Evolutionary conservation across 2,797 vertebrate genomes (phyloP), one percentile per base, ranked within the genome.

Genomic region (Podargus strigoides): DNA sequence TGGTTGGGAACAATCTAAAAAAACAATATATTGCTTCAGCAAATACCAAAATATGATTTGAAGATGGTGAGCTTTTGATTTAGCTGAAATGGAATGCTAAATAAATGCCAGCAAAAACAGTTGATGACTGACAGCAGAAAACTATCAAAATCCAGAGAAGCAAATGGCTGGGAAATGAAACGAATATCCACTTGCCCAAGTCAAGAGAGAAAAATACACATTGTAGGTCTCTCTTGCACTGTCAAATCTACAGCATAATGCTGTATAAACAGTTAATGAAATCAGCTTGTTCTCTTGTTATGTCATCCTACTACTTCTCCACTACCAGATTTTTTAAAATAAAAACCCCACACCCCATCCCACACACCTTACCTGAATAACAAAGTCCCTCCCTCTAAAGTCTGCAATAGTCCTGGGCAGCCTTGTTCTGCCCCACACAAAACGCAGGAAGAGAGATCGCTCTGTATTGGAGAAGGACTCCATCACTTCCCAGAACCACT

Each of bases 401-500:
- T 99, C 99, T 2, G 99, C 99, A 58, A 99, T 99, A 91, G 99
- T 99, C 95, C 99, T 98, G 32, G 99, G 99, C 83, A 99, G 98
- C 41, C 99, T 98, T 0, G 99, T 99, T 75, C 99, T 98, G 37
- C 99, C 99, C 99, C 99, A 99, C 64, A 99, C 99, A 11, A 99
- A 99, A 73, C 99, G 98, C 68, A 99, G 98, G 97, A 99, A 99
- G 18, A 99, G 98, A 10, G 99, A 99, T n/a, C 99, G 98, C 96
- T 99, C 99, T 0, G 99, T 99, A 95, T 99, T 99, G 94, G 99
- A 99, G 97, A 99, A 99, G 46, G 99, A 99, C 95, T 99, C 99
- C 99, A 99, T 99, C 93, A 99, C 99, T 14, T 99, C 99, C 99
- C 99, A 99, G 97, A 99, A 99, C 99, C 99, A 99, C 97, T 99